Evolutionary conservation across 92 coral and sea anemone species (phyloP).

Genomic region (Porites divaricata): DNA sequence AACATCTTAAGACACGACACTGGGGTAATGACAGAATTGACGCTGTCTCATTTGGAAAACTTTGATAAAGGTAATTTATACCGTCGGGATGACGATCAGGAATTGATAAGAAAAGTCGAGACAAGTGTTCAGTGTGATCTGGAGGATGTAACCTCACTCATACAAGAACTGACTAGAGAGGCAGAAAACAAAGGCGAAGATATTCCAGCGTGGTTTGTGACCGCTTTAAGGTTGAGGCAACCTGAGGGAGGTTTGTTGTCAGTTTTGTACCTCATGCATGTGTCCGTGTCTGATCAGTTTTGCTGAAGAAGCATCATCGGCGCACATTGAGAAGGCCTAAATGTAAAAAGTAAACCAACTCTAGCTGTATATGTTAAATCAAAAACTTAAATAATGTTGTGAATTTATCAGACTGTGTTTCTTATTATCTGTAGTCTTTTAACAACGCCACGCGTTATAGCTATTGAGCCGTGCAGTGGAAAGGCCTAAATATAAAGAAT

Average conservation of each 20-base stretch:
- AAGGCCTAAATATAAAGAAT: too few relatives aligned
- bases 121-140: slow-evolving; percentile 62
- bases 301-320: background rate
- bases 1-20: slow-evolving; percentile 27
- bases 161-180: slow-evolving; percentile 52
- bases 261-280: slow-evolving; percentile 11
- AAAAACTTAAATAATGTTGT: background rate
- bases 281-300: background rate
- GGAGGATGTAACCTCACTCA: slow-evolving; percentile 38
- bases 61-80: slow-evolving; percentile 20
- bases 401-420: background rate
- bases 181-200: slow-evolving; percentile 38
- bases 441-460: too few relatives aligned
- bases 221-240: slow-evolving; percentile 48
- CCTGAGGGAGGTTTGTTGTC: slow-evolving; percentile 57
- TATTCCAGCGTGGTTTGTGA: slow-evolving; percentile 57
- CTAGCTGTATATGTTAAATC: background rate
- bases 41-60: slow-evolving; percentile 36
- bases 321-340: background rate
- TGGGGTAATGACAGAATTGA: slow-evolving; percentile 52
- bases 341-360: background rate
- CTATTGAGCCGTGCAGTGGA: too few relatives aligned
- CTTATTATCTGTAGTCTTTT: too few relatives aligned
- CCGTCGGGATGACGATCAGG: background rate
- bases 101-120: background rate